Evolutionary conservation across 2,888 invertebrate species (phyloP).

Genomic region (Hirtodrosophila histrioides): DNA sequence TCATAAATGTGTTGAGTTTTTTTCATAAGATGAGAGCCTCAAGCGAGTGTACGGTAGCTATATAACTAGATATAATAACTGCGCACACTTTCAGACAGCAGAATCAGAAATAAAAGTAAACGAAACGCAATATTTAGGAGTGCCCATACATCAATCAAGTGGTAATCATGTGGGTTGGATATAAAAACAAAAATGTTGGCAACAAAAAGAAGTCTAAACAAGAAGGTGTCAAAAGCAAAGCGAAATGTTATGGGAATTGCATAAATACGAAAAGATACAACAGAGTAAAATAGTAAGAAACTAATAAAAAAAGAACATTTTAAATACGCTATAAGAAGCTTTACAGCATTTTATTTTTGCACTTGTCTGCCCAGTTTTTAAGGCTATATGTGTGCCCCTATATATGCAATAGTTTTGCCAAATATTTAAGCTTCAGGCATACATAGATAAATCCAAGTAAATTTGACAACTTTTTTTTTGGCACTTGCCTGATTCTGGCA

Average conservation of each 20-base stretch:
- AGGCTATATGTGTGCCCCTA: no score
- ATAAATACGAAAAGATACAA: no score
- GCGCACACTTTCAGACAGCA: slow-evolving; percentile 22
- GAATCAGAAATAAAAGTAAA: slow-evolving; percentile 25
- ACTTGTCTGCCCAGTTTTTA: no score
- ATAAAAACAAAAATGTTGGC: slow-evolving; percentile 25
- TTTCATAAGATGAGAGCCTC: slow-evolving; percentile 15
- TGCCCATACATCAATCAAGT: slow-evolving; percentile 73
- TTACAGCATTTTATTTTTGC: no score
- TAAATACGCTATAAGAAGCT: no score
- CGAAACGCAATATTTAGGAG: slow-evolving; percentile 50
- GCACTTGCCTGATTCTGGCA: slow-evolving; percentile 41
- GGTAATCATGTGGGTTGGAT: slow-evolving; percentile 67
- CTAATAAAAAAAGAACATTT: no score
- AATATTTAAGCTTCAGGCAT: slow-evolving; percentile 14
- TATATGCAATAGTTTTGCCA: slow-evolving; percentile 1
- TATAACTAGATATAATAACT: slow-evolving; percentile 22
- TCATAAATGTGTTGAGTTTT: slow-evolving; percentile 12
- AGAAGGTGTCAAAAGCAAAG: slow-evolving; percentile 19
- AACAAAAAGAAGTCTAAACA: slow-evolving; percentile 3
- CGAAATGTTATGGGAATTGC: slow-evolving; percentile 8
- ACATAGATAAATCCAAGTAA: slow-evolving; percentile 34
- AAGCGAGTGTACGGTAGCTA: slow-evolving; percentile 58
- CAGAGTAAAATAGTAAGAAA: no score
- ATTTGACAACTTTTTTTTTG: slow-evolving; percentile 48